phyloP scores from a whole-genome alignment of 2,888 invertebrate species.

The Tinea pellionella region DNA sequence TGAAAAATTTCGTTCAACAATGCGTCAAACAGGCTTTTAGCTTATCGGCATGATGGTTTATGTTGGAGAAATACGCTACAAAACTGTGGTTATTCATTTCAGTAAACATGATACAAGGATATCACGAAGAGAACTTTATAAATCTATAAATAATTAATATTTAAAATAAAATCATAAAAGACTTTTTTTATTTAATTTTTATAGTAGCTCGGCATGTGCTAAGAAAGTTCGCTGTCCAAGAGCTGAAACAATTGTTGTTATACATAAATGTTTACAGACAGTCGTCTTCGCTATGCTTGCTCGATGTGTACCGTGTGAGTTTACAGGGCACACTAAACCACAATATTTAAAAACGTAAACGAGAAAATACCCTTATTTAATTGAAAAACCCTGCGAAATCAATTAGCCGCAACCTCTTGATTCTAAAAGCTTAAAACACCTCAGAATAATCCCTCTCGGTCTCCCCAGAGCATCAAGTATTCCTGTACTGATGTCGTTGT shows the following conservation, averaged over 20 bases:
- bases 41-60: not conserved
- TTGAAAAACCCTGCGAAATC: not conserved
- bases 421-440: slow-evolving; percentile 10
- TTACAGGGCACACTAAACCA: no score
- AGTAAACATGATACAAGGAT: not conserved
- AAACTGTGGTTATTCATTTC: not conserved
- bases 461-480: slow-evolving; percentile 10
- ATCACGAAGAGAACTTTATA: no score
- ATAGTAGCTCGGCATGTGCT: no score
- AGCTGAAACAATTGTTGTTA: no score
- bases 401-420: slow-evolving; percentile 3
- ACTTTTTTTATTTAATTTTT: no score
- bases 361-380: not conserved
- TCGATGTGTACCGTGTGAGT: no score
- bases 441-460: not conserved
- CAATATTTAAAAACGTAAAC: not conserved
- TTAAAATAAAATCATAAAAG: no score
- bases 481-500: not conserved
- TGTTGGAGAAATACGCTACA: not conserved
- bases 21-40: not conserved
- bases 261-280: no score
- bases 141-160: no score
- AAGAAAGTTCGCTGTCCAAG: no score
- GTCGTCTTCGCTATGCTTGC: no score
- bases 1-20: not conserved